Evolutionary conservation across 2,888 invertebrate species (phyloP).

Genomic region (Cephus sareptanus): DNA sequence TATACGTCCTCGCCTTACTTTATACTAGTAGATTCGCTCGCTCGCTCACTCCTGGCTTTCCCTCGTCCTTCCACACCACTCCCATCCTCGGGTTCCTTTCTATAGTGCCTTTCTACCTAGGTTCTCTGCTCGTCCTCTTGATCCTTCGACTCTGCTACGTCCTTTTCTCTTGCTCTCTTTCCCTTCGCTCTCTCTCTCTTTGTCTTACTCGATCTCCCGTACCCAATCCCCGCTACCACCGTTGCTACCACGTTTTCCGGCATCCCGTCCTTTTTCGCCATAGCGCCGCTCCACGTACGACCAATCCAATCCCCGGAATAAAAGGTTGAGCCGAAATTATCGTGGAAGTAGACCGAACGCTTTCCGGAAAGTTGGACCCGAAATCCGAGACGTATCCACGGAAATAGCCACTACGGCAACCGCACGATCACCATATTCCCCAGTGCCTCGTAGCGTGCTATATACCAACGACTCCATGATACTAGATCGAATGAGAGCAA

Average conservation of each 20-base stretch:
- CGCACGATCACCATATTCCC: not conserved
- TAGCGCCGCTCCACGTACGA: slow-evolving; percentile 35
- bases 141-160: slow-evolving; percentile 3
- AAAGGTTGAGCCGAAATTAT: slow-evolving; percentile 52
- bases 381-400: not conserved
- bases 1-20: not conserved
- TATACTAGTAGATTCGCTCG: not conserved
- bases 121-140: not conserved
- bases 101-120: not conserved
- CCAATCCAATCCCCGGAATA: slow-evolving; percentile 50
- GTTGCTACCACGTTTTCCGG: not conserved
- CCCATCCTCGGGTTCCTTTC: not conserved
- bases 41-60: not conserved
- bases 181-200: slow-evolving; percentile 3
- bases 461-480: not conserved
- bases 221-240: not conserved
- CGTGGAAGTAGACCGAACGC: slow-evolving; percentile 18
- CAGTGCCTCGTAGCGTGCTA: not conserved
- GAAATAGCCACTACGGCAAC: not conserved
- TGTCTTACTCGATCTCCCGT: slow-evolving; percentile 11
- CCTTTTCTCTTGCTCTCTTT: slow-evolving; percentile 8
- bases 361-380: slow-evolving; percentile 29
- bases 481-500: not conserved
- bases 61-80: not conserved
- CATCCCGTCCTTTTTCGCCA: slow-evolving; percentile 10